Base-by-base conservation (phyloP, 2,797 vertebrate species). In the Varecia variegata region DNA sequence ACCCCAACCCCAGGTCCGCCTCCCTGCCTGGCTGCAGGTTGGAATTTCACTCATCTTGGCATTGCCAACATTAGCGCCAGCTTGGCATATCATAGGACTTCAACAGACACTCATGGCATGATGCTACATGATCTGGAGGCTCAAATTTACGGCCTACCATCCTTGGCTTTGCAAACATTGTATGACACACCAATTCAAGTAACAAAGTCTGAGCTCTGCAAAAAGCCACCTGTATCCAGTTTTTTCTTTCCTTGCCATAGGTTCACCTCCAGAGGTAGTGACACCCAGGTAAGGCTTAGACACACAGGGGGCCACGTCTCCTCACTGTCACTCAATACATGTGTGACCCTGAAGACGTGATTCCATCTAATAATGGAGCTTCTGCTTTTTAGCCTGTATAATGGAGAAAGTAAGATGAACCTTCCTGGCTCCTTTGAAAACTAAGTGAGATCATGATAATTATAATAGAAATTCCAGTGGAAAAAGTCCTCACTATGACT, bases 351-450 rank as follows among this genome's bases (percentile, higher is more conserved):
- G 18, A 50, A 70, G 40, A 70, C 32, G 17, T 17, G 1, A 67
- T n/a, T 85, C 20, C 47, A 73, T 52, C 9, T 25, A 23, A 60
- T 25, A 23, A 60, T 7, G 52, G 15, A 76, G 40, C 15, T 95
- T 86, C 18, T 90, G 60, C 13, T 70, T 81, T 77, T 67, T 21
- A 79, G 62, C 30, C 52, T 73, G 47, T n/a, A 14, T 15, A 60
- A 67, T 15, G 35, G 52, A 68, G 13, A 87, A 10, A 32, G 17
- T 47, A 45, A 65, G 32, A 77, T 3, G 12, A 8, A 35, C 11
- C 15, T 77, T 17, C 5, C 7, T 90, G 76, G 8, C 20, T 94
- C 40, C 56, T 67, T 17, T 87, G 89, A 82, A 93, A 43, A 84
- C 60, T 32, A 94, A 88, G 60, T 20, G 12, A 81, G 45, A 52